Evolutionary conservation across 2,797 vertebrate genomes (phyloP).

Genomic region (Coregonus suidteri): DNA sequence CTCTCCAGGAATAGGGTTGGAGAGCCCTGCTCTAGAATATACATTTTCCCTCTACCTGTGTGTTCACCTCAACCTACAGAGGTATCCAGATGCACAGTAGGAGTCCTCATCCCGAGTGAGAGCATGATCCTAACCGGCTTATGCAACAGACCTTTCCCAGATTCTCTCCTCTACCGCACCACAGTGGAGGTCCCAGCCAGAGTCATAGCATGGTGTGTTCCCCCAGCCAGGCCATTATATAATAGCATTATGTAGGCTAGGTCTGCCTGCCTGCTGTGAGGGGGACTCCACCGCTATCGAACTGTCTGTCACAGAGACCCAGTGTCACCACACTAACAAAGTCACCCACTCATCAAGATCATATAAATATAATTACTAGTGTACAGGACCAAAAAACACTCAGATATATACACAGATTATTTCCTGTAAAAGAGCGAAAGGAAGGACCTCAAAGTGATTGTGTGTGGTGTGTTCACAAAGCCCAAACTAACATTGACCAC

Average conservation of each 20-base stretch:
- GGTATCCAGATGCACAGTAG: conserved; percentile 16
- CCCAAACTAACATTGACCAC: not conserved
- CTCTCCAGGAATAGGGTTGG: no score
- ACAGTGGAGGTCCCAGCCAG: no score
- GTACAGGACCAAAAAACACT: conserved; percentile 16
- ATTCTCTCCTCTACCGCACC: not conserved
- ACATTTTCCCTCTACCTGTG: not conserved
- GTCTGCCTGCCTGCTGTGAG: conserved; percentile 46
- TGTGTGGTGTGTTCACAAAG: not conserved
- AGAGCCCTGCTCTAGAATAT: no score
- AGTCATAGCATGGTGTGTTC: conserved; percentile 24
- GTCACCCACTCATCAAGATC: not conserved
- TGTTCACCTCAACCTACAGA: conserved; percentile 13
- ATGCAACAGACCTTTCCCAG: conserved; percentile 53
- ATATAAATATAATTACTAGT: conserved; percentile 4
- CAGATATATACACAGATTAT: not conserved
- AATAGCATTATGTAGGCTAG: conserved; percentile 52
- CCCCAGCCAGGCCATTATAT: conserved; percentile 45
- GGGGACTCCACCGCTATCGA: conserved; percentile 36
- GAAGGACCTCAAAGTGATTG: not conserved
- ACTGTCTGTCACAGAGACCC: conserved; percentile 19
- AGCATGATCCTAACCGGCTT: conserved; percentile 54
- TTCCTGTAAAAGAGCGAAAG: no score
- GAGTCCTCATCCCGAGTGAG: conserved; percentile 26
- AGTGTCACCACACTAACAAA: conserved; percentile 22